Conservation (phyloP, 2,888 invertebrate genomes). For the Drosophila paramelanica region DNA sequence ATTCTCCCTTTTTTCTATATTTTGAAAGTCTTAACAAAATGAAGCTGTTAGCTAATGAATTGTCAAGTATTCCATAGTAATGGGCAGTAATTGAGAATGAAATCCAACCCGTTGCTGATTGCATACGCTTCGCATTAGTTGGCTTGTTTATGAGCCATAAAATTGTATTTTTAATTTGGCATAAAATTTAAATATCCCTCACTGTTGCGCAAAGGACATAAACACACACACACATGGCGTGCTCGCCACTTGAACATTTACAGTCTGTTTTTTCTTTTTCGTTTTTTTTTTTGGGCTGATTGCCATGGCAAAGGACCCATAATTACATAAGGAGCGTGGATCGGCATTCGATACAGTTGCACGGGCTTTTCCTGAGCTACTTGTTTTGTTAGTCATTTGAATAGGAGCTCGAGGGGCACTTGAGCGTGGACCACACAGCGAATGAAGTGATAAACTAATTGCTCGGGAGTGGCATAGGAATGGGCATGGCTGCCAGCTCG, state of each 20-base stretch:
- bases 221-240: conserved; percentile 22
- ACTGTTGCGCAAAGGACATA: conserved; percentile 53
- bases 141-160: conserved; percentile 62
- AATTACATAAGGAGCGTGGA: conserved; percentile 60
- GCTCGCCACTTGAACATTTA: conserved; percentile 55
- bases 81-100: conserved; percentile 28
- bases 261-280: conserved; percentile 23
- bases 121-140: conserved; percentile 26
- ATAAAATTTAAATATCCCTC: conserved; percentile 73
- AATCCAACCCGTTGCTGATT: conserved; percentile 63
- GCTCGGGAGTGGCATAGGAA: conserved; percentile 38
- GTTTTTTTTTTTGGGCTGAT: conserved; percentile 40
- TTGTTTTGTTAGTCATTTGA: conserved; percentile 38
- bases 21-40: conserved; percentile 8
- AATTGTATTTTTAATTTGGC: conserved; percentile 77
- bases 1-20: conserved; percentile 7
- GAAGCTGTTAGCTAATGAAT: conserved; percentile 59
- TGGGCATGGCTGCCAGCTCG: conserved; percentile 52
- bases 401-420: conserved; percentile 50
- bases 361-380: conserved; percentile 50
- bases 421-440: conserved; percentile 69
- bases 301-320: conserved; percentile 63
- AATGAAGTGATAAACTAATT: conserved; percentile 74
- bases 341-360: conserved; percentile 37
- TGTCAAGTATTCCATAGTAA: conserved; percentile 14